phyloP scores from a whole-genome alignment of 2,797 vertebrate species.

The Manis javanica region DNA sequence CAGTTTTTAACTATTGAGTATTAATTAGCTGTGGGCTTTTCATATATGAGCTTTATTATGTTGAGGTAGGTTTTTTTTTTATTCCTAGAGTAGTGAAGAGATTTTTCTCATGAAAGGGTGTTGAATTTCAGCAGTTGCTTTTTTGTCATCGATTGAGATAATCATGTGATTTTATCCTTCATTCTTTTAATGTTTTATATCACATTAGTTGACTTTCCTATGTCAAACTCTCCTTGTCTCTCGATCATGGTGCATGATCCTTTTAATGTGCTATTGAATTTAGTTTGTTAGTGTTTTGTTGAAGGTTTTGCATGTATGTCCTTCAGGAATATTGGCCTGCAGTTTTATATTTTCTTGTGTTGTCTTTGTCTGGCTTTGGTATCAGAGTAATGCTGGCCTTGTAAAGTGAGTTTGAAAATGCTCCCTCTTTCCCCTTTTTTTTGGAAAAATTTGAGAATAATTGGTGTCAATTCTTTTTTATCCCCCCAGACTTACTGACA shows the following conservation, averaged over 20 bases:
- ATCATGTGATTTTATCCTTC: neutral
- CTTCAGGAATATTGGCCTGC: neutral
- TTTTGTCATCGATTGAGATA: neutral
- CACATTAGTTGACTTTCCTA: neutral
- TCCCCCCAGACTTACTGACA: neutral
- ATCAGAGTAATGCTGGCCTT: neutral
- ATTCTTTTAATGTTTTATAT: neutral
- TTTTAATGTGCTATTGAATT: neutral
- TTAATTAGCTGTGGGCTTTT: neutral
- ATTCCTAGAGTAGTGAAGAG: neutral
- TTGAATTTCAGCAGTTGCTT: neutral
- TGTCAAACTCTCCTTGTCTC: no score
- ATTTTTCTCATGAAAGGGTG: neutral
- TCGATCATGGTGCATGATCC: neutral
- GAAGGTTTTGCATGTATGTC: neutral
- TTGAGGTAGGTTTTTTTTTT: neutral
- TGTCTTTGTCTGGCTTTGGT: neutral
- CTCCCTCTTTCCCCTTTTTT: neutral
- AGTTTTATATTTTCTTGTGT: neutral
- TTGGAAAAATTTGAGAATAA: neutral
- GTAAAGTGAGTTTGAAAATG: neutral
- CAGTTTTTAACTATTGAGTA: neutral
- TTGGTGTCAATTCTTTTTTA: neutral
- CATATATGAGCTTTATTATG: neutral
- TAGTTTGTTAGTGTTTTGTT: neutral